Conservation (phyloP, 2,797 vertebrate genomes). For the Diceros bicornis region DNA sequence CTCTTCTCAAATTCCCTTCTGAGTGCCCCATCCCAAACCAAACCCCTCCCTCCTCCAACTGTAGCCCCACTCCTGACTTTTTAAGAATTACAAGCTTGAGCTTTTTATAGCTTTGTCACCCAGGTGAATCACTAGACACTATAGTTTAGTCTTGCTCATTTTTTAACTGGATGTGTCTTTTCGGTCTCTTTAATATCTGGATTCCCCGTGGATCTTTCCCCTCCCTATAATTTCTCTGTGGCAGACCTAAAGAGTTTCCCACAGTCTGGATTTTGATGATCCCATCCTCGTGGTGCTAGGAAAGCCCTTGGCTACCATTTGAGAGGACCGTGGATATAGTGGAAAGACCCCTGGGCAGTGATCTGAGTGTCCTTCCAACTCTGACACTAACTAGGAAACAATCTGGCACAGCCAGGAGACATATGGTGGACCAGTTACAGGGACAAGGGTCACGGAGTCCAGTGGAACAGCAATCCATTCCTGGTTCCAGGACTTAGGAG, state of each 20-base stretch:
- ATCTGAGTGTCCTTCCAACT: neutral
- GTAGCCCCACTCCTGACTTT: neutral
- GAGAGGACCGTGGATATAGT: neutral
- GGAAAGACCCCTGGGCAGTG: neutral
- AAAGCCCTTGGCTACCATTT: neutral
- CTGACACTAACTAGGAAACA: neutral
- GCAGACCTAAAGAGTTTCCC: neutral
- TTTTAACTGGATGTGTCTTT: neutral
- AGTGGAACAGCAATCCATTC: neutral
- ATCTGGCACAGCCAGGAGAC: neutral
- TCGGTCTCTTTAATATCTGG: neutral
- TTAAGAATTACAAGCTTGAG: neutral
- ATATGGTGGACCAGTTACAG: neutral
- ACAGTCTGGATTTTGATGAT: neutral
- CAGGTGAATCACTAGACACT: neutral
- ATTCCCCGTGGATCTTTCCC: neutral
- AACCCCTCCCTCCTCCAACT: neutral
- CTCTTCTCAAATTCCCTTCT: too few species aligned
- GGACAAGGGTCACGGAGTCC: neutral
- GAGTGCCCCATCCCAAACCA: too few species aligned
- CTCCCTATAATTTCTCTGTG: neutral
- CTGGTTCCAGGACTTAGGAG: neutral
- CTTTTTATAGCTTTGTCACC: too few species aligned
- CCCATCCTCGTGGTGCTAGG: rapidly evolving
- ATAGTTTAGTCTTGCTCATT: neutral